These are phyloP conservation scores for Platichthys flesus DNA, from an alignment of 2,113 vertebrate species.

Conservation along the genomic window DNA sequence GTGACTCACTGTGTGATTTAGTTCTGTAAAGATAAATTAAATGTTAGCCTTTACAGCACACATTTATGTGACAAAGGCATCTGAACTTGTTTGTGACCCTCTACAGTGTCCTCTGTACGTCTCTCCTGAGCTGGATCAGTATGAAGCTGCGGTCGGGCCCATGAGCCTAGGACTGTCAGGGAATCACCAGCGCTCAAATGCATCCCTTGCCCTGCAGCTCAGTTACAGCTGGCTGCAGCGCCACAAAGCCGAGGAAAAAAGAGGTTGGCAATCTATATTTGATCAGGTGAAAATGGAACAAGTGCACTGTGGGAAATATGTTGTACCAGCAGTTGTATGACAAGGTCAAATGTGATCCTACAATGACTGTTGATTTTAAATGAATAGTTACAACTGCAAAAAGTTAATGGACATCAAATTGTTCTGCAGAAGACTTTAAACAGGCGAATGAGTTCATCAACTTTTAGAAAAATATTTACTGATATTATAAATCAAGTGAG, in stretches of 20 bases:
- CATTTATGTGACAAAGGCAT: neutral
- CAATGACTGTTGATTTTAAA: too few relatives aligned
- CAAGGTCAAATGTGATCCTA: too few relatives aligned
- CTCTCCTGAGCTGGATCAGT: slow-evolving; percentile 83
- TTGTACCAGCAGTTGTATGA: too few relatives aligned
- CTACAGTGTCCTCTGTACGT: slow-evolving; percentile 50
- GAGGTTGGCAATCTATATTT: neutral
- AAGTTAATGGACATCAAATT: too few relatives aligned
- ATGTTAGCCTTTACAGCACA: neutral
- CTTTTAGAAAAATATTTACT: too few relatives aligned
- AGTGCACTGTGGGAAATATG: too few relatives aligned
- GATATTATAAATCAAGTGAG: too few relatives aligned
- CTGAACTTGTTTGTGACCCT: neutral
- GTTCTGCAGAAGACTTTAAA: too few relatives aligned
- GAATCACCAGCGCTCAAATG: slow-evolving; percentile 86
- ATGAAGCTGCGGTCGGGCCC: slow-evolving; percentile 45
- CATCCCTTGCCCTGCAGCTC: slow-evolving; percentile 54
- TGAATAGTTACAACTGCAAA: too few relatives aligned
- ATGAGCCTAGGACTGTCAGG: slow-evolving; percentile 85
- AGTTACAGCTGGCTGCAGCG: slow-evolving; percentile 28
- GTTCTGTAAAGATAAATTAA: neutral
- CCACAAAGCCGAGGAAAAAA: neutral
- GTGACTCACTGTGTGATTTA: neutral
- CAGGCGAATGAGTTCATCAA: too few relatives aligned
- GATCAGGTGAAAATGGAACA: too few relatives aligned